phyloP scores from a whole-genome alignment of 2,888 invertebrate species.

The Colostygia pectinataria region DNA sequence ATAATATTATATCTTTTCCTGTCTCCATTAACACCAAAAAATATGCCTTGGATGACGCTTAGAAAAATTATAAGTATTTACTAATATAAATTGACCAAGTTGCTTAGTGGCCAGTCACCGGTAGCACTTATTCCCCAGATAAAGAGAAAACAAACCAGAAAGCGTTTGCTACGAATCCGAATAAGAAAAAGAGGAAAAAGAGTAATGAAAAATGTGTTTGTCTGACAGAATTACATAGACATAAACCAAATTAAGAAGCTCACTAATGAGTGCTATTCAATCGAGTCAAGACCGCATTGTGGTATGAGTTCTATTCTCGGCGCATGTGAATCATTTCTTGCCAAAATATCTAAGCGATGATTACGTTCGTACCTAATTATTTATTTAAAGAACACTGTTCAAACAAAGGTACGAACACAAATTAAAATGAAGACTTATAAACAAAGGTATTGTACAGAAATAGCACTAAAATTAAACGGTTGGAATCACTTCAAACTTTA shows the following conservation, averaged over 20 bases:
- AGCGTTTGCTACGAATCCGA: background rate
- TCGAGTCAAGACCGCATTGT: conserved; percentile 26
- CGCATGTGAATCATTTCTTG: conserved; percentile 34
- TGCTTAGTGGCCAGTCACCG: too few relatives aligned
- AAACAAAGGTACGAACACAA: conserved; percentile 12
- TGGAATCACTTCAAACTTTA: too few relatives aligned
- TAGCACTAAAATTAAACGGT: background rate
- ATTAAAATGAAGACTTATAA: background rate
- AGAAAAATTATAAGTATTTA: too few relatives aligned
- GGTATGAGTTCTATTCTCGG: conserved; percentile 31
- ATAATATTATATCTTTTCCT: too few relatives aligned
- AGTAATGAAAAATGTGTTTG: conserved; percentile 9
- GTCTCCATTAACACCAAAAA: too few relatives aligned
- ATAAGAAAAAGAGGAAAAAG: too few relatives aligned
- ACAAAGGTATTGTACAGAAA: background rate
- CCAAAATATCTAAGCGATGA: conserved; percentile 35
- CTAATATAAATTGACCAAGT: too few relatives aligned
- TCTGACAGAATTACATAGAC: conserved; percentile 13
- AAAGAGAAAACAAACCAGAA: too few relatives aligned
- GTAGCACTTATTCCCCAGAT: too few relatives aligned
- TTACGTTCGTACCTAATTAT: conserved; percentile 25
- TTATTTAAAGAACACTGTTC: conserved; percentile 21
- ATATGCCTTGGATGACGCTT: too few relatives aligned
- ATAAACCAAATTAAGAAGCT: conserved; percentile 16
- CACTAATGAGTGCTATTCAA: conserved; percentile 31